A percentile compares a stretch with the other conserved stretches of the same genome.
Evolutionary conservation across 2,113 vertebrate species (phyloP).

Genomic region (Heterochromis multidens): DNA sequence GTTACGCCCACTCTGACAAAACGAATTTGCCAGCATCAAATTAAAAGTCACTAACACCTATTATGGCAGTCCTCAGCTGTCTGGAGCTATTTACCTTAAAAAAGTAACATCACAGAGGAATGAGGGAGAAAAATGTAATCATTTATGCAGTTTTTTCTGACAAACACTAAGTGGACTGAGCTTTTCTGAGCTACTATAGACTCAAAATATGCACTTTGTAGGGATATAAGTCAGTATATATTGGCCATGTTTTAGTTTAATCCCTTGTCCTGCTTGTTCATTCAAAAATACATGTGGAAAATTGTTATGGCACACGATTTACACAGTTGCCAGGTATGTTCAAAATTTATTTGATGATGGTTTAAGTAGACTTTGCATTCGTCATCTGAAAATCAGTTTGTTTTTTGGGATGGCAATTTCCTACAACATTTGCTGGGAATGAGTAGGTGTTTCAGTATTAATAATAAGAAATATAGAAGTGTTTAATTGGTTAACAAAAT

Average conservation of each 20-base stretch:
- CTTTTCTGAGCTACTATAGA: not conserved
- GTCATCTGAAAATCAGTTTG: not conserved
- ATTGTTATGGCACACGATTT: not conserved
- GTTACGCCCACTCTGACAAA: conserved; percentile 37
- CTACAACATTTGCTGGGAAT: not conserved
- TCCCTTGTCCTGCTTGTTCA: not conserved
- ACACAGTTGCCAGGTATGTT: not conserved
- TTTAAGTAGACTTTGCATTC: not conserved
- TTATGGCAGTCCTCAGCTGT: conserved; percentile 18
- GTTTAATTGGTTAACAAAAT: not conserved
- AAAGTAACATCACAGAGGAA: not conserved
- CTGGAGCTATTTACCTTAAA: not conserved
- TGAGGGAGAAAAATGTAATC: not conserved
- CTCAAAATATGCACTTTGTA: not conserved
- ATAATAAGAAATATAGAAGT: not conserved
- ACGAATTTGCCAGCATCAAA: conserved; percentile 33
- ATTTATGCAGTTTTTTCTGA: not conserved
- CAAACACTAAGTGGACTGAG: not conserved
- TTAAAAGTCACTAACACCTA: conserved; percentile 26
- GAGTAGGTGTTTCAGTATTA: not conserved
- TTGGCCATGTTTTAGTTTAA: not conserved
- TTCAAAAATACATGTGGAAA: not conserved
- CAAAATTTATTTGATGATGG: not conserved
- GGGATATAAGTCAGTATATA: not conserved
- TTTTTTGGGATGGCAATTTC: not conserved